These are phyloP conservation scores for Drosophila cardini DNA, from an alignment of 1,140 invertebrate species.

Conservation along the genomic window DNA sequence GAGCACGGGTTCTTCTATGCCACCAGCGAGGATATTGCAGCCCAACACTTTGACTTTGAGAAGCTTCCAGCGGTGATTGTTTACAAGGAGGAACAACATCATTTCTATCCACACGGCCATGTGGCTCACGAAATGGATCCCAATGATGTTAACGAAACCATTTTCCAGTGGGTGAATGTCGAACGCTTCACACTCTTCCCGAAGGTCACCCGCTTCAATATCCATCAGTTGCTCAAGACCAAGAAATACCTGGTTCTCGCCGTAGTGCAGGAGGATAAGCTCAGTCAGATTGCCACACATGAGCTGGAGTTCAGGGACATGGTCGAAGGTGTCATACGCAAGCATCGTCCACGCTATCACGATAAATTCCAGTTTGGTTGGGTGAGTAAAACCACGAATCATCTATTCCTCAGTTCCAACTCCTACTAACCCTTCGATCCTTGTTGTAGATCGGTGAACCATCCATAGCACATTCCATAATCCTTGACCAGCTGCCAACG, in stretches of 20 bases:
- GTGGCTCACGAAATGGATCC: conserved; percentile 85
- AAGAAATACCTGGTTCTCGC: conserved; percentile 94
- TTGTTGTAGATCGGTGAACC: conserved; percentile 88
- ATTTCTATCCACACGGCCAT: conserved; percentile 88
- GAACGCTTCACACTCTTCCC: conserved; percentile 96
- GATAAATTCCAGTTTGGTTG: conserved; percentile 96
- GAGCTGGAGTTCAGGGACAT: conserved; percentile 94
- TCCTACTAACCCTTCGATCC: conserved; percentile 53
- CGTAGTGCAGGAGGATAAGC: conserved; percentile 94
- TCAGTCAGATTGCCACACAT: conserved; percentile 91
- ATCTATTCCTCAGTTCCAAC: too few relatives aligned
- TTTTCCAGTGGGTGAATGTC: conserved; percentile 94
- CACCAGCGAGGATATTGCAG: conserved; percentile 88
- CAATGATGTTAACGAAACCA: conserved; percentile 87
- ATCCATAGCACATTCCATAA: conserved; percentile 95
- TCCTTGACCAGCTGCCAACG: conserved; percentile 92
- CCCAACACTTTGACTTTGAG: conserved; percentile 88
- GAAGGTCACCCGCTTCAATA: conserved; percentile 92
- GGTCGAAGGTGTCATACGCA: conserved; percentile 92
- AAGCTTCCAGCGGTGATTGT: conserved; percentile 91
- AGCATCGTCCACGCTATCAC: conserved; percentile 91
- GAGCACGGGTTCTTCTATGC: conserved; percentile 94
- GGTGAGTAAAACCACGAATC: conserved; percentile 77
- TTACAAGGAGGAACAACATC: conserved; percentile 92
- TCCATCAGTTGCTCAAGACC: conserved; percentile 93